Percentiles rank a stretch among this genome's conserved stretches.
Conservation (phyloP, 1,140 invertebrate genomes). For the Antheraea pernyi region DNA sequence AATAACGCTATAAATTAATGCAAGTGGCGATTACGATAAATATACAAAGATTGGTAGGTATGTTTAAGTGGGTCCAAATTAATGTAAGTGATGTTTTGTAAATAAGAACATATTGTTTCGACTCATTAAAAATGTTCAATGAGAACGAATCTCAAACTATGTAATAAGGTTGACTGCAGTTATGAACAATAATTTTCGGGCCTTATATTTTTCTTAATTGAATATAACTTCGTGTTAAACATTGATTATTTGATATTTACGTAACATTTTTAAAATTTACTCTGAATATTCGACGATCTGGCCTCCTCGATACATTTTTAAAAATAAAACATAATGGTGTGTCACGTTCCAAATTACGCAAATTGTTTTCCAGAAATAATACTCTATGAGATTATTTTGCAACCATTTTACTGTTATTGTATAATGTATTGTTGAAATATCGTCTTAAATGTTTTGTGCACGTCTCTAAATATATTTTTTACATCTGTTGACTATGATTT, state of each 20-base stretch:
- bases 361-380: conserved; percentile 24
- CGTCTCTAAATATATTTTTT: background rate
- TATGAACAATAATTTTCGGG: too few relatives aligned
- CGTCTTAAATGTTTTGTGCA: background rate
- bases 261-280: background rate
- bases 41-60: background rate
- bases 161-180: too few relatives aligned
- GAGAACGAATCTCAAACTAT: too few relatives aligned
- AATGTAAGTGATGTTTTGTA: background rate
- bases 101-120: background rate
- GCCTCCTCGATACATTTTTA: conserved; percentile 16
- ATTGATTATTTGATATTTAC: background rate
- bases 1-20: background rate
- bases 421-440: background rate
- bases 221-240: too few relatives aligned
- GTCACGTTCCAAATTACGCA: conserved; percentile 41
- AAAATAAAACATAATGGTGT: conserved; percentile 36
- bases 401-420: conserved; percentile 11
- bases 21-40: background rate
- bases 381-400: conserved; percentile 6
- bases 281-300: background rate
- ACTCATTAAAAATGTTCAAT: background rate
- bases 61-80: conserved; percentile 1
- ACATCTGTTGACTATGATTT: background rate
- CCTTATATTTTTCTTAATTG: too few relatives aligned